Evolutionary conservation across 1,140 invertebrate species (phyloP).

Genomic region (Rhopalosiphum padi): DNA sequence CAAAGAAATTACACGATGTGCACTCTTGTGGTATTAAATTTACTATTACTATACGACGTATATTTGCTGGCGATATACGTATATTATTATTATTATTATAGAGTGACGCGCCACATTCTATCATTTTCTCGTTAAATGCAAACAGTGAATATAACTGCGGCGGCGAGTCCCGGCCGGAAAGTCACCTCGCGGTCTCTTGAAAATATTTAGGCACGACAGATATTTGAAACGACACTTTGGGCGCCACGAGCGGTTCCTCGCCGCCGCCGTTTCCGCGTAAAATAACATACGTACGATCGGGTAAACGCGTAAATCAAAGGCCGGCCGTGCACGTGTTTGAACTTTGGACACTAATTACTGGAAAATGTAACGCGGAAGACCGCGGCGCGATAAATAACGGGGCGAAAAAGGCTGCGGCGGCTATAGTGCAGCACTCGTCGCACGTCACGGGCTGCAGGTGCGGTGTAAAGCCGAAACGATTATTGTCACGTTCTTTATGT

Average conservation of each 20-base stretch:
- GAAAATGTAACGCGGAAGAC: neutral
- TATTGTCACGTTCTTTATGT: neutral
- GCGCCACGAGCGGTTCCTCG: neutral
- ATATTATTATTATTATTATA: neutral
- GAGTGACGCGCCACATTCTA: neutral
- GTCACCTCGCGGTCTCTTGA: neutral
- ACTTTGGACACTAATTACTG: slow-evolving; percentile 15
- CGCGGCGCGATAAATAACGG: neutral
- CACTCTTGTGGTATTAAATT: neutral
- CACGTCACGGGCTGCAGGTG: neutral
- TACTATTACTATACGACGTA: neutral
- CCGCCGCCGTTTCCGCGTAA: neutral
- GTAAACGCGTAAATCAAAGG: neutral
- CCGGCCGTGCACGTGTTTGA: neutral
- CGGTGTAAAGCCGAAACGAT: neutral
- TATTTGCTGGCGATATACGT: neutral
- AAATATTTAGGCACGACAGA: neutral
- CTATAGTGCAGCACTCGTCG: neutral
- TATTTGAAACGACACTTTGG: neutral
- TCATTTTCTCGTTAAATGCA: neutral
- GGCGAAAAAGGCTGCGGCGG: neutral
- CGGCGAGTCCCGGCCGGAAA: neutral
- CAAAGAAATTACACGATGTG: neutral
- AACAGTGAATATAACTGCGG: neutral
- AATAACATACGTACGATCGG: neutral